A percentile compares a stretch with the other conserved stretches of the same genome.
Conservation (phyloP, 2,797 vertebrate genomes). For the Platalea minor region DNA sequence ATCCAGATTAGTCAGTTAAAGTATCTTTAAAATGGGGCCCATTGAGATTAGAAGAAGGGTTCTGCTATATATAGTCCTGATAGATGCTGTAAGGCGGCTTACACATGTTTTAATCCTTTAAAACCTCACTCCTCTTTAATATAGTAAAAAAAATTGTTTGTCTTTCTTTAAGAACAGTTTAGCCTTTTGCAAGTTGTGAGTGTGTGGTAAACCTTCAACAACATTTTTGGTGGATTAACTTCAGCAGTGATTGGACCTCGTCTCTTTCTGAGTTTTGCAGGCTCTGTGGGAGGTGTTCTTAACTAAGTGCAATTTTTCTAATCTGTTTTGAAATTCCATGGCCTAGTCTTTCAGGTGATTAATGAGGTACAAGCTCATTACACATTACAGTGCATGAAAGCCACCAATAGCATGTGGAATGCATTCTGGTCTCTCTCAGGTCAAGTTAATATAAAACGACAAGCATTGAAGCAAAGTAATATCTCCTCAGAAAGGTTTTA, state of each 20-base stretch:
- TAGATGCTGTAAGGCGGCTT: background rate
- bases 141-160: background rate
- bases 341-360: background rate
- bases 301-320: background rate
- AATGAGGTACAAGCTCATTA: background rate
- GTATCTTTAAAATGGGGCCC: background rate
- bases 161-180: background rate
- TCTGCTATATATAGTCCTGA: slow-evolving; percentile 40
- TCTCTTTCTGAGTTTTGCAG: background rate
- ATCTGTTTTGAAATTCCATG: background rate
- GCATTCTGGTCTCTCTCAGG: background rate
- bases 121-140: slow-evolving; percentile 16
- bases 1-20: slow-evolving; percentile 41
- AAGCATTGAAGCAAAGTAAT: background rate
- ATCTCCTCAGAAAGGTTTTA: background rate
- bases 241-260: background rate
- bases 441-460: background rate
- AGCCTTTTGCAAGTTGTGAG: background rate
- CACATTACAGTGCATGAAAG: background rate
- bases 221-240: background rate
- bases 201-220: background rate
- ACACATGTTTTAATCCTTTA: slow-evolving; percentile 38
- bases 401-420: background rate
- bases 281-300: background rate
- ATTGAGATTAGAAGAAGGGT: slow-evolving; percentile 15